Evolutionary conservation across 2,797 vertebrate species (phyloP).

Genomic region (Lates japonicus): DNA sequence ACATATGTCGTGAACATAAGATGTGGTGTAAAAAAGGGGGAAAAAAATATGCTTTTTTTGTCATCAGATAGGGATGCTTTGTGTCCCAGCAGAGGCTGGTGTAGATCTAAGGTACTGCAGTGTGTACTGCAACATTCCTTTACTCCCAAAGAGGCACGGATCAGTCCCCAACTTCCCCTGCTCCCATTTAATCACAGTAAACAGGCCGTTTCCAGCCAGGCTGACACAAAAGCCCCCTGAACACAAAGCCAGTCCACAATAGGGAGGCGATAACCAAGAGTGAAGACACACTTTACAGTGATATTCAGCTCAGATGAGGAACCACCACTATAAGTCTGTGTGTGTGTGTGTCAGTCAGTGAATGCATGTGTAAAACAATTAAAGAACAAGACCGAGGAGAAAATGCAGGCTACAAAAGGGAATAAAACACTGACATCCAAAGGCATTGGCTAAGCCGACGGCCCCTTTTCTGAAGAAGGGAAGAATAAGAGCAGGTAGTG

Average conservation of each 20-base stretch:
- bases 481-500: conserved; percentile 51
- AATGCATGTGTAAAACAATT: conserved; percentile 12
- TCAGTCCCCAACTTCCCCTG: conserved; percentile 55
- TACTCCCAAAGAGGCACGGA: conserved; percentile 49
- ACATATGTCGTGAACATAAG: neutral
- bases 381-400: conserved; percentile 38
- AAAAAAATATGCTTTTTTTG: neutral
- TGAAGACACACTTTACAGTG: conserved; percentile 62
- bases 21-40: neutral
- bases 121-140: conserved; percentile 46
- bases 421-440: conserved; percentile 52
- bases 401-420: conserved; percentile 39
- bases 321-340: conserved; percentile 26
- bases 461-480: conserved; percentile 22
- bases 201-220: conserved; percentile 60
- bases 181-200: conserved; percentile 77
- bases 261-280: conserved; percentile 65
- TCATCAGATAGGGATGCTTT: neutral
- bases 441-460: conserved; percentile 42
- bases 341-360: neutral
- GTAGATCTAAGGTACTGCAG: conserved; percentile 33
- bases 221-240: conserved; percentile 67
- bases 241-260: conserved; percentile 71
- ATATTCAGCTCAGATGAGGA: conserved; percentile 53
- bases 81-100: conserved; percentile 2